phyloP scores from a whole-genome alignment of 2,797 vertebrate species.

The Platyrinchus mystaceus region DNA sequence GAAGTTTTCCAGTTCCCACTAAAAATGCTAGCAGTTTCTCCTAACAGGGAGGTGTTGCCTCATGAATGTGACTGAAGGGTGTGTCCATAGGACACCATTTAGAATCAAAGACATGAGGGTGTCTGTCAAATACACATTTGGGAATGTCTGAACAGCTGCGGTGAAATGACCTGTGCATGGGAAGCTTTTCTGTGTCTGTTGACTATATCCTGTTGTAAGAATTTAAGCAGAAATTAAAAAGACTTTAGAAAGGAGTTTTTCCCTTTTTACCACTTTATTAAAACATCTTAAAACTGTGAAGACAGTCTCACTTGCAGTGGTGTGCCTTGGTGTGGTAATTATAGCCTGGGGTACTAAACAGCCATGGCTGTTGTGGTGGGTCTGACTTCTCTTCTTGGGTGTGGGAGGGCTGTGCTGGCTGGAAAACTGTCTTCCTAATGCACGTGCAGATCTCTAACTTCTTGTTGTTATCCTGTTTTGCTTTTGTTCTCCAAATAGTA shows the following conservation, averaged over 20 bases:
- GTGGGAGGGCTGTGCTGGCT: rapidly evolving
- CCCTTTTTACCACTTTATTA: neutral
- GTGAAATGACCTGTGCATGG: neutral
- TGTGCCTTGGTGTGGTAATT: neutral
- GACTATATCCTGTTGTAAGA: neutral
- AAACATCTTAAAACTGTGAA: neutral
- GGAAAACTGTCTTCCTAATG: neutral
- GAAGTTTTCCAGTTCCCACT: neutral
- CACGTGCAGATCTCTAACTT: neutral
- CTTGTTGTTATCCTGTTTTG: neutral
- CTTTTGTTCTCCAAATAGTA: constrained; percentile 76
- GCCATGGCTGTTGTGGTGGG: neutral
- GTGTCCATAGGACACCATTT: neutral
- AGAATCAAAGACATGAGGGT: neutral
- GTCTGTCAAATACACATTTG: neutral
- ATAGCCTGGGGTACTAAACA: neutral
- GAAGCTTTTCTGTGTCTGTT: neutral
- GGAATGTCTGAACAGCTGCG: neutral
- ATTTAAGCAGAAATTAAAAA: neutral
- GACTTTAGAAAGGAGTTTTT: neutral
- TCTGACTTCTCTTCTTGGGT: neutral
- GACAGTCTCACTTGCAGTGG: neutral
- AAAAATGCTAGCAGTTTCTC: neutral
- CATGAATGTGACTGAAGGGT: neutral
- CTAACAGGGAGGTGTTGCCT: neutral